phyloP scores from a whole-genome alignment of 2,888 invertebrate species.

The Acronicta psi region DNA sequence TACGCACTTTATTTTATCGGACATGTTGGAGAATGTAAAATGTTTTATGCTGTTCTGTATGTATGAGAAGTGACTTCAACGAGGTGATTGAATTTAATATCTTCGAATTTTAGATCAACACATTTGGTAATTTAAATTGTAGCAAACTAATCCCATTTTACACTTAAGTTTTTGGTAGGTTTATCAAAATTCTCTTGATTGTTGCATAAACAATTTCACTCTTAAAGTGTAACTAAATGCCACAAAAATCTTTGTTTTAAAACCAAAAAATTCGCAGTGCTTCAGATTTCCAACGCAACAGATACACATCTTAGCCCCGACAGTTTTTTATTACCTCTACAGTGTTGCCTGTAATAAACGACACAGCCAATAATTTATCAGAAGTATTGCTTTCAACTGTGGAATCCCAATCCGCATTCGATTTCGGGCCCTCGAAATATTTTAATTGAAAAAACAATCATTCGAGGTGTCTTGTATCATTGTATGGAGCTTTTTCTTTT shows the following conservation, averaged over 20 bases:
- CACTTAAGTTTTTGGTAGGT: too few relatives aligned
- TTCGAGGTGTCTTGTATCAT: slow-evolving; percentile 22
- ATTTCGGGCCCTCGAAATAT: slow-evolving; percentile 39
- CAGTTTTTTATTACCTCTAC: slow-evolving; percentile 54
- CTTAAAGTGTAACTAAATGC: slow-evolving; percentile 30
- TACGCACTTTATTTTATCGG: slow-evolving; percentile 43
- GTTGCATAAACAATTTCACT: slow-evolving; percentile 13
- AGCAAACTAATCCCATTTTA: too few relatives aligned
- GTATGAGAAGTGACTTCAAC: too few relatives aligned
- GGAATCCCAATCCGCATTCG: slow-evolving; percentile 45
- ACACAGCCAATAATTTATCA: slow-evolving; percentile 56
- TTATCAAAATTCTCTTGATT: neutral
- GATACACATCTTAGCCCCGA: slow-evolving; percentile 52
- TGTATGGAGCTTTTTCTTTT: slow-evolving; percentile 21
- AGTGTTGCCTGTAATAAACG: slow-evolving; percentile 57
- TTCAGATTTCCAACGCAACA: slow-evolving; percentile 27
- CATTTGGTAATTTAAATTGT: too few relatives aligned
- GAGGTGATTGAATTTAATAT: too few relatives aligned
- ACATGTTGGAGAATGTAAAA: slow-evolving; percentile 24
- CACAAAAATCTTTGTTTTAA: slow-evolving; percentile 28
- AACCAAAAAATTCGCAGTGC: slow-evolving; percentile 33
- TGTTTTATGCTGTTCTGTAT: neutral
- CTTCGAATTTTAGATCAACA: too few relatives aligned
- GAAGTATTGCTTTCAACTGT: slow-evolving; percentile 57
- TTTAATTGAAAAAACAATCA: slow-evolving; percentile 47